Evolutionary conservation across 1,140 invertebrate species (phyloP).

Genomic region (Drosophila ironensis): DNA sequence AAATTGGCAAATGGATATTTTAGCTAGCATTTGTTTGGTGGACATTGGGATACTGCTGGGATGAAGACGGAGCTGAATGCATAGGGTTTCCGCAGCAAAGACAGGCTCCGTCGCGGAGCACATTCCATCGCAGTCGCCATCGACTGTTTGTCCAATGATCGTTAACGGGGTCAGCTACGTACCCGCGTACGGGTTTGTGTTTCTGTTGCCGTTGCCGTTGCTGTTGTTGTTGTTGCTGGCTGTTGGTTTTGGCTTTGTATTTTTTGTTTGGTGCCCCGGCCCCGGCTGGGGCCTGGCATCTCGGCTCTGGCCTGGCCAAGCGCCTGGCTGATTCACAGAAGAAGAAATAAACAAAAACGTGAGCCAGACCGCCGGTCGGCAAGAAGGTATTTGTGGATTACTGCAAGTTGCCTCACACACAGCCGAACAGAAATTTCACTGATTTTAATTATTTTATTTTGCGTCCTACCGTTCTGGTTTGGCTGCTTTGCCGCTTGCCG

Average conservation of each 20-base stretch:
- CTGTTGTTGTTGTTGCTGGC: too few relatives aligned
- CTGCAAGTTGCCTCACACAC: slow-evolving; percentile 25
- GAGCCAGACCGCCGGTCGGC: slow-evolving; percentile 21
- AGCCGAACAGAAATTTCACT: slow-evolving; percentile 66
- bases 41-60: too few relatives aligned
- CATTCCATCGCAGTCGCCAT: slow-evolving; percentile 44
- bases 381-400: slow-evolving; percentile 26
- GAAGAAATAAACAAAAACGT: slow-evolving; percentile 21
- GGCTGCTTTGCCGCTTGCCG: slow-evolving; percentile 41
- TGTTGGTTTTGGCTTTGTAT: slow-evolving; percentile 22
- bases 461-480: slow-evolving; percentile 65
- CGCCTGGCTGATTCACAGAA: slow-evolving; percentile 34
- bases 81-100: slow-evolving; percentile 15
- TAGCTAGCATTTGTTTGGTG: too few relatives aligned
- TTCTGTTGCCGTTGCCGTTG: slow-evolving; percentile 1
- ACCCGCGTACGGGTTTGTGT: slow-evolving; percentile 27
- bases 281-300: slow-evolving; percentile 11
- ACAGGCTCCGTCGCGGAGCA: slow-evolving; percentile 14
- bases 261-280: slow-evolving; percentile 3
- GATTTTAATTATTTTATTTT: slow-evolving; percentile 71
- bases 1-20: too few relatives aligned
- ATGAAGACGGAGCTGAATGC: background rate
- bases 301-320: slow-evolving; percentile 3
- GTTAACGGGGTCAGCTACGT: slow-evolving; percentile 61
- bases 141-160: slow-evolving; percentile 54